Evolutionary conservation across 1,140 invertebrate genomes (phyloP).

Genomic region (Aphidius gifuensis): DNA sequence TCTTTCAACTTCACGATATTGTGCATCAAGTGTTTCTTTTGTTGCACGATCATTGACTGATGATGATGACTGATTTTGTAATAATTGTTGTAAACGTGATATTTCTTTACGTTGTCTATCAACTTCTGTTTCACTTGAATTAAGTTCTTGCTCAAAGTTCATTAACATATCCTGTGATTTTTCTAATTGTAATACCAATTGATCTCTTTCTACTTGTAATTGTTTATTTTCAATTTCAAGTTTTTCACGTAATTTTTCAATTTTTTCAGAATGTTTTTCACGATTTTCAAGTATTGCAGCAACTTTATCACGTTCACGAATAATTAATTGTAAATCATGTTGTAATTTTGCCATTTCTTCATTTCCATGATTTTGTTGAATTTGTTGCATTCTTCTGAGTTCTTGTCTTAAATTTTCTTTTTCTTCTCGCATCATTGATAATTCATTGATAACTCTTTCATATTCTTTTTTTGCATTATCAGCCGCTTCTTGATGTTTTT

Average conservation of each 20-base stretch:
- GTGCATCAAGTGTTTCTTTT: slow-evolving; percentile 68
- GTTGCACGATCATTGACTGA: slow-evolving; percentile 58
- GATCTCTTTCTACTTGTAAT: slow-evolving; percentile 79
- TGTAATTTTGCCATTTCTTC: slow-evolving; percentile 61
- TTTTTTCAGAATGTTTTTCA: slow-evolving; percentile 74
- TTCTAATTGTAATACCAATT: slow-evolving; percentile 82
- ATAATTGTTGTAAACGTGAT: slow-evolving; percentile 62
- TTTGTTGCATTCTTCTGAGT: slow-evolving; percentile 65
- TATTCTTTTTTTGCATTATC: slow-evolving; percentile 78
- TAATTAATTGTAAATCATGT: slow-evolving; percentile 68
- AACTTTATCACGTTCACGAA: slow-evolving; percentile 71
- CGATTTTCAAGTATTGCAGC: slow-evolving; percentile 69
- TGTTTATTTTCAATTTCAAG: slow-evolving; percentile 82
- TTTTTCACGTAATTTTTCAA: slow-evolving; percentile 79
- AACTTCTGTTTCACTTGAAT: slow-evolving; percentile 75
- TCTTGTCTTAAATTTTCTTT: slow-evolving; percentile 68
- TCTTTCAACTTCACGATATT: slow-evolving; percentile 69
- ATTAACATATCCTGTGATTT: slow-evolving; percentile 90
- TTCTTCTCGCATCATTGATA: slow-evolving; percentile 76
- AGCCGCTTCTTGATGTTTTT: slow-evolving; percentile 76
- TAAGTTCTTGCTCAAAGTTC: slow-evolving; percentile 87
- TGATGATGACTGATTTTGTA: slow-evolving; percentile 62
- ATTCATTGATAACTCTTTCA: slow-evolving; percentile 75
- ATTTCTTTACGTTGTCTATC: slow-evolving; percentile 79
- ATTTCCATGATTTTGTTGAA: slow-evolving; percentile 63